phyloP scores from a whole-genome alignment of 1,140 invertebrate genomes.

The Scaptomyza pallida region DNA sequence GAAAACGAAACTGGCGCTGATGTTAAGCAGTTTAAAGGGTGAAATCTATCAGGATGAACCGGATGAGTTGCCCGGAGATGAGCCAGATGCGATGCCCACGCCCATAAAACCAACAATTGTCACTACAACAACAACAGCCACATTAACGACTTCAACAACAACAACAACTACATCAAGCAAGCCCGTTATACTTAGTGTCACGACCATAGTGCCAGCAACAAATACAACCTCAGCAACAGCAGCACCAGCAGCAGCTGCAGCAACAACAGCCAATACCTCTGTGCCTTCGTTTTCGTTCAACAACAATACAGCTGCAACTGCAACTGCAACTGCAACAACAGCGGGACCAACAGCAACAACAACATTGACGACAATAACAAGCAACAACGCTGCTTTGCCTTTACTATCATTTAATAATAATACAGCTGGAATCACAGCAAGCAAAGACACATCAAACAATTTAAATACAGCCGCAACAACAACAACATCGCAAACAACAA shows the following conservation, averaged over 20 bases:
- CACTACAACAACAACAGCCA: not conserved
- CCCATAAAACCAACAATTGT: not conserved
- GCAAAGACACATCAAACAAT: not conserved
- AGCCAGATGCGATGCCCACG: conserved; percentile 28
- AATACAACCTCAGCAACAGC: not conserved
- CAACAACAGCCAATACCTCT: not conserved
- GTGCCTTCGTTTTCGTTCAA: not conserved
- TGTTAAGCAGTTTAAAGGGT: conserved; percentile 75
- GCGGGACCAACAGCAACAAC: not conserved
- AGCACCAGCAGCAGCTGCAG: not conserved
- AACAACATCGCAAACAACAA: not conserved
- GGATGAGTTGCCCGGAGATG: conserved; percentile 48
- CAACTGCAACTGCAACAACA: not conserved
- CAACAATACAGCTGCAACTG: not conserved
- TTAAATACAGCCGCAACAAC: not conserved
- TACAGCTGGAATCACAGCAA: not conserved
- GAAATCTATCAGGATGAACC: conserved; percentile 67
- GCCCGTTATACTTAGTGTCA: conserved; percentile 12
- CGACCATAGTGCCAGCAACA: not conserved
- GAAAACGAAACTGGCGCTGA: conserved; percentile 77
- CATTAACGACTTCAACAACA: conserved; percentile 1
- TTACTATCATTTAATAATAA: conserved; percentile 16
- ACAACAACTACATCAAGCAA: conserved; percentile 11
- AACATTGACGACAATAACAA: not conserved
- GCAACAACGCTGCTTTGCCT: not conserved